A percentile compares a stretch with the other conserved stretches of the same genome.
Conservation (phyloP, 2,113 vertebrate genomes). For the Pampusana beccarii region DNA sequence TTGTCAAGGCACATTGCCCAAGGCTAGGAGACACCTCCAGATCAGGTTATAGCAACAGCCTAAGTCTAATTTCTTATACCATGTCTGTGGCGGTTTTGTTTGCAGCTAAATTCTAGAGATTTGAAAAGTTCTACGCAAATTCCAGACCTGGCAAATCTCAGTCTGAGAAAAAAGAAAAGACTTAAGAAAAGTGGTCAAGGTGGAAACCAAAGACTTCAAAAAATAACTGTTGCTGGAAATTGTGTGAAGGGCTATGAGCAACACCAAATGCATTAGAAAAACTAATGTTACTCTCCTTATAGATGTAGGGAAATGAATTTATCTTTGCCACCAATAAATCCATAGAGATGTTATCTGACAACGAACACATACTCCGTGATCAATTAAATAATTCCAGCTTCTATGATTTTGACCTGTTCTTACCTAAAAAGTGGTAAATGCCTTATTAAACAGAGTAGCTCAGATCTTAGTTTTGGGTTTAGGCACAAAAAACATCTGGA, state of each 20-base stretch:
- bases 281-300: neutral
- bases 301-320: neutral
- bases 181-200: neutral
- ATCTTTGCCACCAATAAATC: neutral
- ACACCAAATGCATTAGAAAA: neutral
- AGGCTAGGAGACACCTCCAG: neutral
- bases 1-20: neutral
- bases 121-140: neutral
- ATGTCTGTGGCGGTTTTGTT: fast-evolving
- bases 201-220: neutral
- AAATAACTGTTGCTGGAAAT: neutral
- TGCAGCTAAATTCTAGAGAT: neutral
- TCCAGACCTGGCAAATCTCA: neutral
- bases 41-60: neutral
- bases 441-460: neutral
- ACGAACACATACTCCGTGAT: neutral
- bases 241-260: fast-evolving
- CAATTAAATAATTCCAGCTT: neutral
- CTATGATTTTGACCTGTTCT: neutral
- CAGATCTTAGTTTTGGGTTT: neutral
- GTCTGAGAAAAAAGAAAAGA: too few species aligned
- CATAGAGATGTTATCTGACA: neutral
- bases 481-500: neutral
- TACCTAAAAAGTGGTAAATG: neutral
- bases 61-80: neutral